phyloP scores from a whole-genome alignment of 2,888 invertebrate species.

The Mantis religiosa region DNA sequence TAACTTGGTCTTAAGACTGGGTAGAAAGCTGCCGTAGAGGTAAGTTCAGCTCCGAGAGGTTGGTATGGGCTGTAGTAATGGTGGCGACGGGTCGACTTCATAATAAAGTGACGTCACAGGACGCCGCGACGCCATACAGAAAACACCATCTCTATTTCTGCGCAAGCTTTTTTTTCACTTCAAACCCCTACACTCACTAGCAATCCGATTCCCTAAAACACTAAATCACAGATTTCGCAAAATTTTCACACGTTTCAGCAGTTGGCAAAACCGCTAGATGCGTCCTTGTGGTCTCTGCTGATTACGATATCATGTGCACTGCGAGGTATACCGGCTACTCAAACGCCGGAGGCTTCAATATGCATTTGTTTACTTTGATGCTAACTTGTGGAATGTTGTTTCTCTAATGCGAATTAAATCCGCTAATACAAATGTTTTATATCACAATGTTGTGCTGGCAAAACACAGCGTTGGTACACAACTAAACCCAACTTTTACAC shows the following conservation, averaged over 20 bases:
- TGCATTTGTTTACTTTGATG: background rate
- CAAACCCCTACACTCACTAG: background rate
- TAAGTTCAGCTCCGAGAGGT: conserved; percentile 23
- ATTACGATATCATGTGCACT: background rate
- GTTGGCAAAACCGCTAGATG: background rate
- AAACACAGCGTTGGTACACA: background rate
- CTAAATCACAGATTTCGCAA: background rate
- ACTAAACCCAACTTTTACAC: background rate
- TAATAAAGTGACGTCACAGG: conserved; percentile 25
- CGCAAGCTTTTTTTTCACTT: background rate
- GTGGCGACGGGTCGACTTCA: conserved; percentile 29
- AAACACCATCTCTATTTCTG: conserved; percentile 12
- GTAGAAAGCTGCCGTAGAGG: conserved; percentile 20
- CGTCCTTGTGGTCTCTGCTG: background rate
- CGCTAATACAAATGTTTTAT: background rate
- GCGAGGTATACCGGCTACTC: background rate
- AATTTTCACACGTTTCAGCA: background rate
- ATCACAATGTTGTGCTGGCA: background rate
- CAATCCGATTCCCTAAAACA: background rate
- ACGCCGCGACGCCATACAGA: conserved; percentile 26
- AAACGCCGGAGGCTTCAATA: background rate
- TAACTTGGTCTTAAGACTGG: conserved; percentile 26
- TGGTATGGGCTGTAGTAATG: conserved; percentile 30
- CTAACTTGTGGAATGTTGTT: background rate
- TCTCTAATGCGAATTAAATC: background rate